Percentiles rank a stretch among this genome's conserved stretches.
phyloP scores from a whole-genome alignment of 2,113 vertebrate species.

The Leptocoma aspasia region DNA sequence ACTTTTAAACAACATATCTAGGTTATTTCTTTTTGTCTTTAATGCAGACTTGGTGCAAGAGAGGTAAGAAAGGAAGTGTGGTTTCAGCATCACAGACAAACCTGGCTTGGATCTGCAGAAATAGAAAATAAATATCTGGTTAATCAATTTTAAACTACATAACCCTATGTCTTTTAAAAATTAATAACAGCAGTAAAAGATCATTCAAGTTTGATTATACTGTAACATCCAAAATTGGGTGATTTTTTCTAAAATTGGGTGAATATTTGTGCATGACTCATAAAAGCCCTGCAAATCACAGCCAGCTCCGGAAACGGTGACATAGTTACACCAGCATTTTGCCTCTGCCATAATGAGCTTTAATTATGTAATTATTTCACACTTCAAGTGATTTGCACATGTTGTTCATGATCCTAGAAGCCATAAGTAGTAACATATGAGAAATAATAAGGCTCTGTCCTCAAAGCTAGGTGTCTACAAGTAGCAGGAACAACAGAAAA shows the following conservation, averaged over 20 bases:
- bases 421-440: neutral
- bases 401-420: neutral
- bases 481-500: neutral
- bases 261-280: neutral
- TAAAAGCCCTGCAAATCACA: neutral
- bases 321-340: neutral
- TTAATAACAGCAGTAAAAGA: neutral
- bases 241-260: neutral
- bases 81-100: neutral
- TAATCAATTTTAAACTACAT: neutral
- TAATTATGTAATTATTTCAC: slow-evolving; percentile 54
- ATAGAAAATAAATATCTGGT: neutral
- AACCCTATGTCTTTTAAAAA: neutral
- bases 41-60: neutral
- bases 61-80: neutral
- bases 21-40: neutral
- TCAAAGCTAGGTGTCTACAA: neutral
- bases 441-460: neutral
- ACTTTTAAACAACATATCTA: neutral
- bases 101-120: neutral
- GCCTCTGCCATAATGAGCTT: slow-evolving; percentile 1
- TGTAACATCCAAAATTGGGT: neutral
- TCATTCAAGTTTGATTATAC: neutral
- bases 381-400: slow-evolving; percentile 35
- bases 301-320: neutral